Base-by-base conservation (phyloP, 2,888 invertebrate species). In the Dyspetes luteomarginatus region DNA sequence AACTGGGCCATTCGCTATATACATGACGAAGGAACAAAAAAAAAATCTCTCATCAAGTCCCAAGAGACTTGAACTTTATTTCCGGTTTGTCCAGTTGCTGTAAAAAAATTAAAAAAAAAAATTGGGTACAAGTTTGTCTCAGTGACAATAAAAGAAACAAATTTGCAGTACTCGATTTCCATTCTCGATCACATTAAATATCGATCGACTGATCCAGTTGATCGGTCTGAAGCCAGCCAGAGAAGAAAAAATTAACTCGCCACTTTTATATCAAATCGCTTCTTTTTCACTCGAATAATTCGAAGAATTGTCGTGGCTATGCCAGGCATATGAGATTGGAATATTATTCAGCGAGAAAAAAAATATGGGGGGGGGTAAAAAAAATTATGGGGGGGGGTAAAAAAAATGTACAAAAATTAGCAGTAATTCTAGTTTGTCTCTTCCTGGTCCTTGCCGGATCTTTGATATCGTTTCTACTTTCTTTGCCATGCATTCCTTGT, bases 231-330 rank as follows among this genome's bases (percentile, higher is more conserved):
- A n/a, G n/a, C n/a, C n/a, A n/a, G 36, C 36, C 9, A 36, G 7
- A 9, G 52, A 52, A 19, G 55, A 69, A 69, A 56, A 69, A 69
- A 69, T 56, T 69, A 30, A 56, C 45, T 55, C 68, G 56, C 17
- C 43, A 7, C 43, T 17, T 58, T 45, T 36, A 45, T 19, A 28
- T 58, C 17, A 17, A 1, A 12, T 9, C 0, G 12, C 9, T 17
- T 69, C 56, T 69, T 15, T 69, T 45, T 17, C 45, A 43, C 58
- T 41, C 56, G 56, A 26, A 17, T 36, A 36, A 36, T 36, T 36
- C 56, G 28, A 56, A 45, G 69, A 58, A 69, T 69, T 69, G n/a
- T n/a, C n/a, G n/a, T n/a, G n/a, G n/a, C n/a, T n/a, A n/a, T n/a
- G n/a, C 48, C 19, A 26, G 58, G 28, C 41, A 45, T 69, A 22